Conservation (phyloP, 2,888 invertebrate genomes). For the Eumacrocentrus americanus region DNA sequence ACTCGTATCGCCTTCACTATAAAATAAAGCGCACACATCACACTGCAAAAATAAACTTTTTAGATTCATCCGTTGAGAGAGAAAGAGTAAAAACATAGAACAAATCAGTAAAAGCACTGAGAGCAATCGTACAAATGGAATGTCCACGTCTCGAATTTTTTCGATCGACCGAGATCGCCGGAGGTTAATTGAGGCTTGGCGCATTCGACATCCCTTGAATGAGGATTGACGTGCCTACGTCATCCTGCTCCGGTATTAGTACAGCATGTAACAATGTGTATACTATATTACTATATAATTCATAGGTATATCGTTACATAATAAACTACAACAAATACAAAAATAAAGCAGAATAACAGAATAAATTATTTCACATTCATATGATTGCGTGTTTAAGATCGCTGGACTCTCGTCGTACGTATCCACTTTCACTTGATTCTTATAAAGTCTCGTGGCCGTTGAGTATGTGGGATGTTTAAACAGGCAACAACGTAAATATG, state of each 20-base stretch:
- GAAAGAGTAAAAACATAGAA: no score
- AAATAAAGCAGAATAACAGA: slow-evolving; percentile 29
- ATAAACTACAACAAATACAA: background rate
- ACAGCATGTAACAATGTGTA: no score
- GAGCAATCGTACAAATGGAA: no score
- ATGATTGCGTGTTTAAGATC: slow-evolving; percentile 13
- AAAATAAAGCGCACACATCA: no score
- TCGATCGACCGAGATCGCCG: slow-evolving; percentile 16
- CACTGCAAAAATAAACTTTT: no score
- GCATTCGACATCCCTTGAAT: slow-evolving; percentile 23
- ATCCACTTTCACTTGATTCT: slow-evolving; percentile 23
- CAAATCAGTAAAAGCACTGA: no score
- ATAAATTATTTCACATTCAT: background rate
- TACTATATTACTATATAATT: no score
- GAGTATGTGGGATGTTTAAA: slow-evolving; percentile 18
- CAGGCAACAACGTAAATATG: slow-evolving; percentile 17
- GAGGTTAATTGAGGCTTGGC: slow-evolving; percentile 14
- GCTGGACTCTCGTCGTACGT: background rate
- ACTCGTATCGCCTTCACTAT: no score
- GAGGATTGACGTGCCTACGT: slow-evolving; percentile 38
- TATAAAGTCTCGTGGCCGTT: background rate
- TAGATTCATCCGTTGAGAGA: no score
- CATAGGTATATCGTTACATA: background rate
- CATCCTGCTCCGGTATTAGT: no score
- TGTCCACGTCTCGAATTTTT: background rate